Evolutionary conservation across 2,888 invertebrate species (phyloP), one percentile per base, ranked within the genome.

Genomic region (Orthosia gracilis): DNA sequence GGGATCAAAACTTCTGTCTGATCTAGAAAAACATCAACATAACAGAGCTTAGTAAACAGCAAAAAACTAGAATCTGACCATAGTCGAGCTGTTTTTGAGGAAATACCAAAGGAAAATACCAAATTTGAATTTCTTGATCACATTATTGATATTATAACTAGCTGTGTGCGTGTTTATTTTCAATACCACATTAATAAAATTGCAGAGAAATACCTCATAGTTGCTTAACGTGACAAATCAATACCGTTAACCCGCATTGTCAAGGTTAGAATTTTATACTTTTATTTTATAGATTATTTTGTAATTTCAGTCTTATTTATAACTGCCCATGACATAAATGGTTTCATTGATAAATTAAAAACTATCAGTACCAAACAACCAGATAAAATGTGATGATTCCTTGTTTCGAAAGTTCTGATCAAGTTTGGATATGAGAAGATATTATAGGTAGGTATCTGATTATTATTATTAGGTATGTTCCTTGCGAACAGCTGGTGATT

Each of bases 181-280:
- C 5, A 52, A 13, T 26, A 76, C 1, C 17, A 49, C 23, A 49
- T 78, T 69, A n/a, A 59, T 78, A 59, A 61, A 54, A 78, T 61
- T 61, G 26, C 40, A 62, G 49, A 26, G 47, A 63, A 76, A 78
- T 78, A 52, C 57, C 23, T 49, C 13, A 67, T 47, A 71, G 18
- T 45, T 69, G 47, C 63, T 63, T n/a, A 57, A 57, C 62, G 76
- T 78, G 76, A 72, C 76, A 52, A 76, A 79, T 79, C 52, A 21
- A 72, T 61, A 50, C 13, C 18, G 47, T 45, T 49, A 23, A 71
- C 18, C 18, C 63, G 52, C n/a, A 72, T 49, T 73, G 12, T 52
- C 49, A 76, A 79, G 75, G 71, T 78, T 55, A 55, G 1, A 26
- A 45, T 70, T 55, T 78, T 61, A 15, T 45, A n/a, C 18, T 31